Percentiles rank a stretch among this genome's conserved stretches.
Evolutionary conservation across 1,140 invertebrate species (phyloP).

Genomic region (Sinella curviseta): DNA sequence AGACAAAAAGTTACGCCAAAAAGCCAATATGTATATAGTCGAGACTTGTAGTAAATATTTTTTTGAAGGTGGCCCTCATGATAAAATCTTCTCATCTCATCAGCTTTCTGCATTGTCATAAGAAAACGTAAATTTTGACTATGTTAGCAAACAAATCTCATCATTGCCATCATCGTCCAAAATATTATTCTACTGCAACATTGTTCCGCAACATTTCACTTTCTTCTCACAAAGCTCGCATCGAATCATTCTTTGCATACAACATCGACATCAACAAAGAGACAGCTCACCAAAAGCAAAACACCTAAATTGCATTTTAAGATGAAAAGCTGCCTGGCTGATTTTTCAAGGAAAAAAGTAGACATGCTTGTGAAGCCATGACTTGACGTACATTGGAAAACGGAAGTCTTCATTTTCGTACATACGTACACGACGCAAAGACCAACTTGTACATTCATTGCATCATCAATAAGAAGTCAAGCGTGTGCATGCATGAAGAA

Average conservation of each 20-base stretch:
- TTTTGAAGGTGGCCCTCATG: no score
- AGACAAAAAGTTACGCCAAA: no score
- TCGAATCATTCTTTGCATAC: background rate
- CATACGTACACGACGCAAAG: background rate
- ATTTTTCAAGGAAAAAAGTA: background rate
- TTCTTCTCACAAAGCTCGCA: background rate
- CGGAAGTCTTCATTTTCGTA: background rate
- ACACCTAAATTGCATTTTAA: background rate
- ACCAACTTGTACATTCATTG: no score
- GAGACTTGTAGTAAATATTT: no score
- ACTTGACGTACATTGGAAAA: background rate
- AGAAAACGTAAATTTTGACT: no score
- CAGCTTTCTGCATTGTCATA: no score
- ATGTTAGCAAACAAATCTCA: no score
- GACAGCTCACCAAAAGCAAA: no score
- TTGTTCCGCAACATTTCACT: slow-evolving; percentile 14
- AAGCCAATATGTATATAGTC: no score
- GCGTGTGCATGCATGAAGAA: background rate
- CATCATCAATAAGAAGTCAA: background rate
- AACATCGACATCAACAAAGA: background rate
- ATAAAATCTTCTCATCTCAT: no score
- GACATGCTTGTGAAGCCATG: background rate
- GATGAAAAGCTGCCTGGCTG: background rate
- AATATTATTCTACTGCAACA: no score
- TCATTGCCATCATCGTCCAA: no score